These are phyloP conservation scores for Frieseomelitta varia DNA, from an alignment of 1,140 invertebrate species.

Conservation along the genomic window DNA sequence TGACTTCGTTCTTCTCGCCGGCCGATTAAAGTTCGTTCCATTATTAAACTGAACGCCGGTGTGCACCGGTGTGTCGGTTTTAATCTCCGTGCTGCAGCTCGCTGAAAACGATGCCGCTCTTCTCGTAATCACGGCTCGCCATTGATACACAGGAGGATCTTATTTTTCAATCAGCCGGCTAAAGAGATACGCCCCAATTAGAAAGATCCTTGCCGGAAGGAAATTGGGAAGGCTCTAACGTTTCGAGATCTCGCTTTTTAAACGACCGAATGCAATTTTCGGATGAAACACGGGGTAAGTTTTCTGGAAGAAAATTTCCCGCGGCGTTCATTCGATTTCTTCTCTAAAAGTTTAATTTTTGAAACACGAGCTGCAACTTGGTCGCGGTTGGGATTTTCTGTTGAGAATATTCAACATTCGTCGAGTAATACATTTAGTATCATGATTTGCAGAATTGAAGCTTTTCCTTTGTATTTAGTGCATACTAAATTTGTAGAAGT, in stretches of 20 bases:
- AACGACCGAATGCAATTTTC: background rate
- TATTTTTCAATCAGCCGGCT: background rate
- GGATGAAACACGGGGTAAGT: background rate
- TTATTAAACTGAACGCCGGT: constrained; percentile 4
- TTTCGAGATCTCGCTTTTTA: background rate
- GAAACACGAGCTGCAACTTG: background rate
- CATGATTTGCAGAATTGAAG: too few relatives aligned
- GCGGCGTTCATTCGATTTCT: background rate
- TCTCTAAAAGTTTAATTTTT: background rate
- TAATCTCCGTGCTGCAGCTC: background rate
- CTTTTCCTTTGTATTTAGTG: too few relatives aligned
- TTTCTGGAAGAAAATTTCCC: background rate
- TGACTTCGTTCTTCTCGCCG: constrained; percentile 13
- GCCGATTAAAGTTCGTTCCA: constrained; percentile 11
- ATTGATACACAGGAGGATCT: background rate
- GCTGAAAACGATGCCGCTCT: background rate
- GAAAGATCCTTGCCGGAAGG: background rate
- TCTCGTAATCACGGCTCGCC: background rate
- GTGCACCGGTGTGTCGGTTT: constrained; percentile 11
- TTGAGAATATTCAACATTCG: too few relatives aligned
- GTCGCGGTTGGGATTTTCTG: background rate
- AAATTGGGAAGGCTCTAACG: background rate
- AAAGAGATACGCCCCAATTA: background rate
- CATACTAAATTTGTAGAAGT: too few relatives aligned
- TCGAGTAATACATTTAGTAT: too few relatives aligned